Conservation (phyloP, 2,888 invertebrate genomes). For the Adineta ricciae region DNA sequence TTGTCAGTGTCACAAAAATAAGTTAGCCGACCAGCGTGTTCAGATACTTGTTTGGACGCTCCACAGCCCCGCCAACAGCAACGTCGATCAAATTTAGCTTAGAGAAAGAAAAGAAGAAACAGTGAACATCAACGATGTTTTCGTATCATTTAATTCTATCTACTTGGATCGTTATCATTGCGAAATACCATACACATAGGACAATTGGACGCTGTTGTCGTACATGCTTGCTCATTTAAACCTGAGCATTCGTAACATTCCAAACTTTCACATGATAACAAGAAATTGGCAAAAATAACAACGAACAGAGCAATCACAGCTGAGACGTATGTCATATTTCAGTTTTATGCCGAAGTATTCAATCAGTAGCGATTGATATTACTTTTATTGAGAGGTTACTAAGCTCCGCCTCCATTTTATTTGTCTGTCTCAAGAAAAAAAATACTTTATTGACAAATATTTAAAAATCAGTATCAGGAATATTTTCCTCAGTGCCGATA, state of each 20-base stretch:
- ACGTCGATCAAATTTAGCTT: neutral
- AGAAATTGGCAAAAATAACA: neutral
- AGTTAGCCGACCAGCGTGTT: neutral
- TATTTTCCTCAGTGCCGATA: neutral
- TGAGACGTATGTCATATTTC: neutral
- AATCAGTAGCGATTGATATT: neutral
- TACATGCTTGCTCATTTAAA: neutral
- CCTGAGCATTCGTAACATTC: neutral
- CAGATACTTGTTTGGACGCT: neutral
- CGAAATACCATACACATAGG: neutral
- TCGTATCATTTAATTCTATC: neutral
- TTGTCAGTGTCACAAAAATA: neutral
- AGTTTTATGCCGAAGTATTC: neutral
- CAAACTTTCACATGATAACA: neutral
- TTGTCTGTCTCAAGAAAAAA: neutral
- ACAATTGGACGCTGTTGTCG: neutral
- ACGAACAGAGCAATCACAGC: neutral
- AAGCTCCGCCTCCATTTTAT: neutral
- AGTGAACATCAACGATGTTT: too few species aligned
- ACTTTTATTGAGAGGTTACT: neutral
- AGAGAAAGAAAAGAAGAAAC: too few species aligned
- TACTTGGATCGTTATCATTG: neutral
- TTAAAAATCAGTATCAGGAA: neutral
- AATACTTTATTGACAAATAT: neutral
- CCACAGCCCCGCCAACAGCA: neutral